Evolutionary conservation across 2,888 invertebrate species (phyloP).

Genomic region (Dynastes tityus): DNA sequence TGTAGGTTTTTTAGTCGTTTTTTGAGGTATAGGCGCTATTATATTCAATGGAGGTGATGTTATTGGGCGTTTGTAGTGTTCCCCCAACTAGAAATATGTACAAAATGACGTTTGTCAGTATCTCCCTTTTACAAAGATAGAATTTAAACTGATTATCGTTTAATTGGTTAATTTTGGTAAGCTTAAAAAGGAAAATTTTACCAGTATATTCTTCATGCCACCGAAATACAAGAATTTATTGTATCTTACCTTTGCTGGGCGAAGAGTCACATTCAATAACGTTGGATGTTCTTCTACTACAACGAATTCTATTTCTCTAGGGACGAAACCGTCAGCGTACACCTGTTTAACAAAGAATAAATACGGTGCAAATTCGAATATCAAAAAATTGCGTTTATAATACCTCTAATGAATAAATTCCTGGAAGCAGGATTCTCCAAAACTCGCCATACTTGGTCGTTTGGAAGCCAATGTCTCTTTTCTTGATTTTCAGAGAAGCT

Average conservation of each 20-base stretch:
- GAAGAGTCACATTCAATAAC: constrained; percentile 86
- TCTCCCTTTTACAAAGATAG: too few species aligned
- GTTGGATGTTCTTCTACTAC: constrained; percentile 91
- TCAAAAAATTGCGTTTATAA: constrained; percentile 38
- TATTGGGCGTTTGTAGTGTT: constrained; percentile 66
- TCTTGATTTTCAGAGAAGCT: constrained; percentile 84
- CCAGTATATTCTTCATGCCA: too few species aligned
- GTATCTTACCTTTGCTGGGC: constrained; percentile 80
- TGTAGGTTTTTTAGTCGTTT: constrained; percentile 52
- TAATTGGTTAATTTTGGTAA: neutral
- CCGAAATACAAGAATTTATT: neutral
- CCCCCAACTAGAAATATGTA: constrained; percentile 66
- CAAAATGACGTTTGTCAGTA: constrained; percentile 30
- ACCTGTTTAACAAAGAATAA: constrained; percentile 73
- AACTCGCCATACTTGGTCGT: constrained; percentile 95
- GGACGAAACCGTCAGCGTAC: constrained; percentile 87
- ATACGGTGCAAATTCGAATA: neutral
- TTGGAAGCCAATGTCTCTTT: constrained; percentile 88
- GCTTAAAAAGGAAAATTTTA: neutral
- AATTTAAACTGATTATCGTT: too few species aligned
- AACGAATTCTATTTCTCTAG: constrained; percentile 88
- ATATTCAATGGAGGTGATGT: constrained; percentile 68
- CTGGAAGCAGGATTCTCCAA: constrained; percentile 93
- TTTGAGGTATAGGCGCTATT: constrained; percentile 52
- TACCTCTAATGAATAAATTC: constrained; percentile 89